A percentile compares a stretch with the other conserved stretches of the same genome.
phyloP scores from a whole-genome alignment of 2,888 invertebrate species.

The Lasioglossum morio region DNA sequence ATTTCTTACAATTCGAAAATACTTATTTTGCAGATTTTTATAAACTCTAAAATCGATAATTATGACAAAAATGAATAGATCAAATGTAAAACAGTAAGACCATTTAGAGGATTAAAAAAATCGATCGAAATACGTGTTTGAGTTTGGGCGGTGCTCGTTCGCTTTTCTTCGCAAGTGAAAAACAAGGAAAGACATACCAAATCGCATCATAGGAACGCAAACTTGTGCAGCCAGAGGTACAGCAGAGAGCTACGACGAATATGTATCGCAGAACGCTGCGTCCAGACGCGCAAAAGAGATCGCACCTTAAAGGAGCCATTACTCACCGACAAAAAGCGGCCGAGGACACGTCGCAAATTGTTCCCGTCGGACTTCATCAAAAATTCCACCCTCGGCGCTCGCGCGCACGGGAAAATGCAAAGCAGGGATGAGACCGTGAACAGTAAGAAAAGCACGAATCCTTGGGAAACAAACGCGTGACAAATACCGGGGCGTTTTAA shows the following conservation, averaged over 20 bases:
- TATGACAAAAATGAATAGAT: too few species aligned
- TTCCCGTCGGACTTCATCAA: conserved; percentile 30
- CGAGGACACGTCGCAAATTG: conserved; percentile 27
- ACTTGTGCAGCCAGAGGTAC: too few species aligned
- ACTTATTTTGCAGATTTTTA: background rate
- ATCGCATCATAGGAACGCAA: too few species aligned
- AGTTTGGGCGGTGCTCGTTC: too few species aligned
- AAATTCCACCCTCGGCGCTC: conserved; percentile 32
- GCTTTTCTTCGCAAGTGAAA: too few species aligned
- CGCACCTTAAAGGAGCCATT: background rate
- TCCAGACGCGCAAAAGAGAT: background rate
- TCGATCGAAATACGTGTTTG: too few species aligned
- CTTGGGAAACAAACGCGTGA: conserved; percentile 45
- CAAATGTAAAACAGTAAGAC: too few species aligned
- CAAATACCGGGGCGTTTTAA: conserved; percentile 56
- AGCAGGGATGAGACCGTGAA: conserved; percentile 13
- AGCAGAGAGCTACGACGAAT: too few species aligned
- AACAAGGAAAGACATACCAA: too few species aligned
- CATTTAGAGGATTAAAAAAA: too few species aligned
- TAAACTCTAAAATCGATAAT: too few species aligned
- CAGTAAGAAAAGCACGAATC: conserved; percentile 29
- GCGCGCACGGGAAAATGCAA: conserved; percentile 35
- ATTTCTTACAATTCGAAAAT: background rate
- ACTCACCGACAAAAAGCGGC: background rate
- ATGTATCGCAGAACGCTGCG: too few species aligned